phyloP scores from a whole-genome alignment of 2,113 vertebrate genomes.

The Oryctolagus cuniculus region DNA sequence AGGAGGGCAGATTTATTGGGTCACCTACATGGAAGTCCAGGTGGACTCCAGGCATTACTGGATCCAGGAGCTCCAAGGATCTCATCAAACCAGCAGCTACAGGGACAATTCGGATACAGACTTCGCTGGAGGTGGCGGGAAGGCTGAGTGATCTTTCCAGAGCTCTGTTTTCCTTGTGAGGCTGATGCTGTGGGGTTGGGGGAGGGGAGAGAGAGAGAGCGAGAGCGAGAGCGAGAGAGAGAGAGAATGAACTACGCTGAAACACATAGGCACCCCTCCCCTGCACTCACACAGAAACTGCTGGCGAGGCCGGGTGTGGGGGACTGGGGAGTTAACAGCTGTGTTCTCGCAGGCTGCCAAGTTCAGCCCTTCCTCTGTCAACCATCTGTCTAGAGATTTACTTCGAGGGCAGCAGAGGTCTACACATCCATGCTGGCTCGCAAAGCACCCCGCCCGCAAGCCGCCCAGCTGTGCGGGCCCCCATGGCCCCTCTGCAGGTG shows the following conservation, averaged over 20 bases:
- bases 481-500: not conserved
- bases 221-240: not conserved
- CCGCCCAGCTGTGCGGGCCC: not conserved
- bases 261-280: no score
- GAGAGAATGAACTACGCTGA: not conserved
- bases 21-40: not conserved
- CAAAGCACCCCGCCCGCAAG: not conserved
- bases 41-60: not conserved
- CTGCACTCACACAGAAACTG: not conserved
- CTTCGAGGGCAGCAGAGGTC: not conserved
- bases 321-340: not conserved
- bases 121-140: not conserved
- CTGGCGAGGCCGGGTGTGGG: not conserved
- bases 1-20: not conserved
- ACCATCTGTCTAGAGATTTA: not conserved
- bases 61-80: no score
- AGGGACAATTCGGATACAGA: not conserved
- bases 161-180: not conserved
- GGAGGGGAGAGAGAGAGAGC: not conserved
- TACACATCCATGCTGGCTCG: not conserved
- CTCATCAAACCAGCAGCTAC: not conserved
- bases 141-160: not conserved
- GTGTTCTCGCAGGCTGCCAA: not conserved
- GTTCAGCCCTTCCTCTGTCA: not conserved
- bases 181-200: not conserved